Percentiles rank a stretch among this genome's conserved stretches.
Conservation (phyloP, 2,113 vertebrate genomes). For the Ictalurus furcatus region DNA sequence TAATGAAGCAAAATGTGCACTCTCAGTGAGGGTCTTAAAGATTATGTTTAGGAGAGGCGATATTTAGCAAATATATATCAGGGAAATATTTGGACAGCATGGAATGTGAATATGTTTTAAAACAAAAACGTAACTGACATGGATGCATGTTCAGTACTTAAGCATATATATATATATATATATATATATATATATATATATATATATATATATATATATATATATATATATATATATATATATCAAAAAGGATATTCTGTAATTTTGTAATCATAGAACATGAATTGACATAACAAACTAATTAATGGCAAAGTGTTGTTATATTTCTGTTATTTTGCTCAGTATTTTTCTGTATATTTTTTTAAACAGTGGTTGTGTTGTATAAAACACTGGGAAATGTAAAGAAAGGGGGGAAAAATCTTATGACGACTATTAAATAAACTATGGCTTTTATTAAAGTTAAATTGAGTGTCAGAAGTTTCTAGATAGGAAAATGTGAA, state of each 20-base stretch:
- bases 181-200: too few species aligned
- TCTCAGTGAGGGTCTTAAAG: not conserved
- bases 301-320: not conserved
- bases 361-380: conserved; percentile 11
- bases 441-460: not conserved
- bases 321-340: conserved; percentile 6
- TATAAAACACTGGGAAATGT: not conserved
- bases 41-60: not conserved
- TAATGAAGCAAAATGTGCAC: not conserved
- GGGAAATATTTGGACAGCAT: too few species aligned
- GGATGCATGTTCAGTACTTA: not conserved
- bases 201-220: too few species aligned
- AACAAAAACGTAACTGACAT: not conserved
- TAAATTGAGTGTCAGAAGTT: not conserved
- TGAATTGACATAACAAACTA: not conserved
- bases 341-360: conserved; percentile 7
- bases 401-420: not conserved
- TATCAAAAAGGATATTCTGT: not conserved
- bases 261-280: not conserved
- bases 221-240: too few species aligned
- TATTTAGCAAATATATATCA: not conserved
- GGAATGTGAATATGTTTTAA: not conserved
- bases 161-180: too few species aligned
- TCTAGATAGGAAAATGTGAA: not conserved
- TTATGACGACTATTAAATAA: not conserved